These are phyloP conservation scores for Oryzaephilus surinamensis DNA, from an alignment of 1,140 invertebrate species.

Conservation along the genomic window DNA sequence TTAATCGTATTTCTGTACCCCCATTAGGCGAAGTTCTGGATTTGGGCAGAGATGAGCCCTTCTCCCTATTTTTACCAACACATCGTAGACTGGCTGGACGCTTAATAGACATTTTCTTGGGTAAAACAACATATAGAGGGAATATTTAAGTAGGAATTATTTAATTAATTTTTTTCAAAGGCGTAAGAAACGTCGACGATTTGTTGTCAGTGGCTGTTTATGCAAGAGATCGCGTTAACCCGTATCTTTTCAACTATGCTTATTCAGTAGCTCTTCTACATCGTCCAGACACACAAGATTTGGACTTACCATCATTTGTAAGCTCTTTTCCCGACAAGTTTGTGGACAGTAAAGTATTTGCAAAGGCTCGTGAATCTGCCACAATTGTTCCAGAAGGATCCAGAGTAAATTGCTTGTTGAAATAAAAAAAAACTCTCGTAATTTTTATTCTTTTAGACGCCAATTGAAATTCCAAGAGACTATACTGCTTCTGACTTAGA, in stretches of 20 bases:
- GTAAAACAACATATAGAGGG: too few species aligned
- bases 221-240: constrained; percentile 62
- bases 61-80: constrained; percentile 63
- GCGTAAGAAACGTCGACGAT: constrained; percentile 58
- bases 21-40: constrained; percentile 54
- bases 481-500: constrained; percentile 64
- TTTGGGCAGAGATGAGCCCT: constrained; percentile 54
- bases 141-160: constrained; percentile 3
- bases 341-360: constrained; percentile 59
- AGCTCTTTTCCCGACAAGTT: constrained; percentile 70
- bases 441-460: constrained; percentile 39
- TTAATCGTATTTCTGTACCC: constrained; percentile 56
- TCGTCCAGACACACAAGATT: constrained; percentile 59
- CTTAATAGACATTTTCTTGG: constrained; percentile 63
- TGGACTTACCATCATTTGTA: constrained; percentile 57
- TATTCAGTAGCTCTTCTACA: constrained; percentile 64
- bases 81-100: constrained; percentile 56
- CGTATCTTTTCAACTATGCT: constrained; percentile 67
- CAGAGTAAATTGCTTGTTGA: constrained; percentile 40
- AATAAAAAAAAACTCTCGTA: constrained; percentile 25
- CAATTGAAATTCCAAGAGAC: constrained; percentile 58
- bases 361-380: constrained; percentile 53
- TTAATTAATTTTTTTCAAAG: too few species aligned
- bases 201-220: constrained; percentile 58
- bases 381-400: constrained; percentile 50